Evolutionary conservation across 2,797 vertebrate species (phyloP), one percentile per base, ranked within the genome.

Genomic region (Urocyon cinereoargenteus): DNA sequence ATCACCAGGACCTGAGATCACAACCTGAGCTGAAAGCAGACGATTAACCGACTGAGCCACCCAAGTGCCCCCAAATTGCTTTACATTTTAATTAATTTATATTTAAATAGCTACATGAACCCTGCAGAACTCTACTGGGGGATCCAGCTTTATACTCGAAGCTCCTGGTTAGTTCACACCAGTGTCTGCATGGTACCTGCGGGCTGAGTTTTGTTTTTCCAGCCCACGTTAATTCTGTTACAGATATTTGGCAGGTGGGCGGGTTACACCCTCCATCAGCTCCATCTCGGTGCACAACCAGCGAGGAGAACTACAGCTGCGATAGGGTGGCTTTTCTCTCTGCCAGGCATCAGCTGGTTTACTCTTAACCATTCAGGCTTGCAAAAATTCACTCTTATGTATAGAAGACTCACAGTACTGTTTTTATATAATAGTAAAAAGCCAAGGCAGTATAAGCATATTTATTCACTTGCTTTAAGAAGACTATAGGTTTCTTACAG

Each of bases 21-120:
- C 15, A 22, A 73, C 36, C 36, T 26, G 70, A 73, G 22, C 70
- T 22, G 13, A 73, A 45, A 22, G 40, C 36, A 73, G 22, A 73
- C 0, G 14, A 36, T 73, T 45, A 49, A 49, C 40, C 8, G 36
- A 45, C 40, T 16, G 24, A 45, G 22, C 40, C 14, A 16, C 40
- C 13, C 6, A 73, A 40, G 40, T 4, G 14, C 34, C 68, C 5
- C 34, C 31, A 82, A 95, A 59, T 61, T 93, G 19, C 61, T 36
- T 55, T 96, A 88, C 51, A 89, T 95, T 92, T 93, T 75, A 55
- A 36, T 28, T 59, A 36, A 36, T 72, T 79, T 95, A 62, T 24
- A 53, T 81, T 87, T 87, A 90, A 86, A 92, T 55, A 89, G n/a
- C 4, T 31, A 59, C 7, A 24, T 22, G 36, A 72, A 36, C 13